Conservation (phyloP, 2,888 invertebrate genomes). For the Dorcus hopei region DNA sequence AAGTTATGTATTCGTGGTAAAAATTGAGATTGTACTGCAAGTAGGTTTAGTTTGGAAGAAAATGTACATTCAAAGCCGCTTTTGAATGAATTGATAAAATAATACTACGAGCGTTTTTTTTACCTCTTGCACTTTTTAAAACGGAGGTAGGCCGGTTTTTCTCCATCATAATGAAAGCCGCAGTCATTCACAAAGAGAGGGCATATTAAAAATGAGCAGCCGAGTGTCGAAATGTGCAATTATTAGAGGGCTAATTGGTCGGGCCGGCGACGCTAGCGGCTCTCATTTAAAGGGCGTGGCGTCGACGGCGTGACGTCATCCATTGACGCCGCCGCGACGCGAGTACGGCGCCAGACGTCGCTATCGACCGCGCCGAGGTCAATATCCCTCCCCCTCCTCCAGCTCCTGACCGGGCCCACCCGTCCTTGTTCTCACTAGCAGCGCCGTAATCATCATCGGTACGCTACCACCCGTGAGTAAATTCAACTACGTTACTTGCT, state of each 20-base stretch:
- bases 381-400: conserved; percentile 29
- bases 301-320: conserved; percentile 54
- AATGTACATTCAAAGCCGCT: no score
- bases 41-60: no score
- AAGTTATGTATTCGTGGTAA: no score
- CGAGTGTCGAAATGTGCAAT: conserved; percentile 1
- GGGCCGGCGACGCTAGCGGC: conserved; percentile 17
- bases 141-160: no score
- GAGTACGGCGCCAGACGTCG: conserved; percentile 42
- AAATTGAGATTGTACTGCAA: no score
- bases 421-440: background rate
- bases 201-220: no score
- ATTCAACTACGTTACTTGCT: no score
- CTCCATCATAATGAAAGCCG: no score
- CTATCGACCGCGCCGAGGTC: conserved; percentile 40
- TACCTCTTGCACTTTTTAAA: no score
- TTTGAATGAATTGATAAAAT: no score
- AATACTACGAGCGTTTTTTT: no score
- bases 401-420: conserved; percentile 2
- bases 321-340: conserved; percentile 54
- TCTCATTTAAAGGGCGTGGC: conserved; percentile 38
- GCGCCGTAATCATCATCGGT: background rate
- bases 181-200: no score
- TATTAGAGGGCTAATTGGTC: conserved; percentile 7
- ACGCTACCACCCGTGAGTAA: background rate